Base-by-base conservation (phyloP, 2,113 vertebrate species). In the Leucosticte australis region DNA sequence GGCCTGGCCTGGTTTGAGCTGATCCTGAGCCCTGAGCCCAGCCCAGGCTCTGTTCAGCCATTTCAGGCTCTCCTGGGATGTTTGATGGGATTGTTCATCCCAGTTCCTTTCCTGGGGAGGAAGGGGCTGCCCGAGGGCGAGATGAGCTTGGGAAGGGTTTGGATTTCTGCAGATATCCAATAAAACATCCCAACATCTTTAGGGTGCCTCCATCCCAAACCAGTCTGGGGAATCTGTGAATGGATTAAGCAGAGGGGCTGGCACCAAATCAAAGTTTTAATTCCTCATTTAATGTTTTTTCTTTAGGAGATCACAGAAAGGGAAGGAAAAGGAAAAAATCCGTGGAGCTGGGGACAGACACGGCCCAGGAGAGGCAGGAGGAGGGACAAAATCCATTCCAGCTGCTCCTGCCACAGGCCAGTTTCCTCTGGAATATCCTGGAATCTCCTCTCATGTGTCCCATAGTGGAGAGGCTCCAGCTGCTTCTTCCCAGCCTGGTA, bases 81-180 rank as follows among this genome's bases (percentile, higher is more conserved):
- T 87, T 96, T 89, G 39, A 83, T 94, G 82, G 75, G 92, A 69
- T 76, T 93, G 41, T 94, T 95, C 95, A 79, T 50, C n/a, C 46
- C 46, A 12, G 0, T 21, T 11, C 46, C 46, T 7, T 11, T 37
- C n/a, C 67, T 50, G 26, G 13, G 1, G 26, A 28, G n/a, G 65
- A 50, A 68, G 10, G 13, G 23, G 30, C 41, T 60, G 57, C 24
- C 24, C 12, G 24, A 23, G 35, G 85, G 78, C 78, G 79, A 94
- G 26, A 47, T 10, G 14, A 9, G 14, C 4, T 4, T 15, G 20
- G 20, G 89, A 14, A 35, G n/a, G 9, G 22, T 16, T 23, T 37
- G 59, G 24, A 60, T 62, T 11, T 28, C 24, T 27, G 59, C 13
- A n/a, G n/a, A n/a, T n/a, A n/a, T n/a, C n/a, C n/a, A n/a, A n/a